Evolutionary conservation across 2,888 invertebrate genomes (phyloP), one percentile per base, ranked within the genome.

Genomic region (Monochamus alternatus): DNA sequence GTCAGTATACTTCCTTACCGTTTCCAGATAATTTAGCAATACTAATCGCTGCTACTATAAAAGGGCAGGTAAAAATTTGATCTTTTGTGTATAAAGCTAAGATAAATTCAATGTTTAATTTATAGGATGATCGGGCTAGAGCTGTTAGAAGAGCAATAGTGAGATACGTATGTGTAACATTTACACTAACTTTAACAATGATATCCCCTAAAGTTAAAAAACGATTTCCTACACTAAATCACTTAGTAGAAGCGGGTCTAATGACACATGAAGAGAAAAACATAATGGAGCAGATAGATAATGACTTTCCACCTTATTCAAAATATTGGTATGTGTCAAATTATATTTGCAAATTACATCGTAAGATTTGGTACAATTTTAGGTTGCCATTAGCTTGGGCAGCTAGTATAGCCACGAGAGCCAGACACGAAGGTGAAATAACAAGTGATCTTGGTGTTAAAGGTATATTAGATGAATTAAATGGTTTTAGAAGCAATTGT

Each of bases 381-480:
- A 93, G 92, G 92, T 89, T 97, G 84, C 97, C 97, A 8, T 95
- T 97, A 78, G 96, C 96, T 10, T 97, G 97, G 97, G 96, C 96
- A 0, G 94, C 96, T 1, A 95, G 96, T 88, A 96, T 97, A 83
- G 94, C 97, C 76, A 96, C 96, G 0, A 90, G 96, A 80, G 96
- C 97, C 3, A 91, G 96, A n/a, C 96, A 96, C 86, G 97, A 97
- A 89, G 96, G 96, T 14, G 91, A 96, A 82, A 96, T 97, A 85
- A 91, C 96, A 76, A 96, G 96, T 83, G 97, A 98, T 88, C 97
- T 97, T 86, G 97, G 97, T 0, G 96, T 97, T 0, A 96, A 97
- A 87, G 97, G 97, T 4, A 93, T 98, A 70, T 93, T 96, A 81
- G 96, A 96, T 86, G 96, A 96, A 89, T 89, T 97, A 73, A 96